Base-by-base conservation (phyloP, 2,797 vertebrate species). In the Tarsius wallacei region DNA sequence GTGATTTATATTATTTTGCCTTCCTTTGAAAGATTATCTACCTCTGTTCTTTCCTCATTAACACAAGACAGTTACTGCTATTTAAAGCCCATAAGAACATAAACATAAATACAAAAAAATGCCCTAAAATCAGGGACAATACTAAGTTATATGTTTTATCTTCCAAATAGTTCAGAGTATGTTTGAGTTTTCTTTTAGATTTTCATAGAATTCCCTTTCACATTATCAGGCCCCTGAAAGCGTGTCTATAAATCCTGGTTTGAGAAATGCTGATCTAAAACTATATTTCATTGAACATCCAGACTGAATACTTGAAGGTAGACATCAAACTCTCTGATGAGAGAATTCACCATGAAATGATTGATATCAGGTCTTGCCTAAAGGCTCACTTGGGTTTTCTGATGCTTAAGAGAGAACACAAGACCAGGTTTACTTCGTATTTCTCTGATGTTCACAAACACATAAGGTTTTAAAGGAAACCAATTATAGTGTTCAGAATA, bases 401-500 rank as follows among this genome's bases (percentile, higher is more conserved):
- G 13, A 66, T 78, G n/a, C 55, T 64, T 53, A 42, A 57, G 42
- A 42, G 24, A 66, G 36, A 68, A n/a, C 70, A 57, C 15, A 15
- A 47, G 36, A 22, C 22, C 42, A 42, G 24, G 55, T 59, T 88
- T 21, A 33, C 71, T 78, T 83, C 51, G 47, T 31, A n/a, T 80
- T 80, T 89, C 49, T 91, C 55, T 51, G 47, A 33, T 31, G 10
- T 55, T 17, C 81, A 24, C 33, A 17, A 21, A 87, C 61, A 21
- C 16, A 16, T 49, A 71, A 12, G 19, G 21, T 49, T 97, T 91
- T 91, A 81, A 91, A 14, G 49, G 70, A 80, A 90, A 64, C 42
- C 26, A 94, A 33, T 66, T 90, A 22, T 26, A 81, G 77, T 71
- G 95, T 70, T 95, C 24, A 82, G 91, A 89, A 88, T 83, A 83